These are phyloP conservation scores for Andricus grossulariae DNA, from an alignment of 1,140 invertebrate genomes.

Conservation along the genomic window DNA sequence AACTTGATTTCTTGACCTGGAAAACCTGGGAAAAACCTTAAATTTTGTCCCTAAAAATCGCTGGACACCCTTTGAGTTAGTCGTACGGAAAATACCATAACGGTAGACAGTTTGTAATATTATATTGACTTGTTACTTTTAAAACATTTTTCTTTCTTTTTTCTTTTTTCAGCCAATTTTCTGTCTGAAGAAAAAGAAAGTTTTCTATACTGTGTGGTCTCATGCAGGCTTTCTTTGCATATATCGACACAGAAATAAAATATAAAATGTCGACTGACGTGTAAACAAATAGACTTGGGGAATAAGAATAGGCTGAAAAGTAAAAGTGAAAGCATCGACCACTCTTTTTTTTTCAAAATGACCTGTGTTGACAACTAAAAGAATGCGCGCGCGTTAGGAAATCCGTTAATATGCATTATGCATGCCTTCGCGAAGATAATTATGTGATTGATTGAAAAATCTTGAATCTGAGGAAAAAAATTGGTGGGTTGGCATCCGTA, in stretches of 20 bases:
- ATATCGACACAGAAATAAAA: conserved; percentile 6
- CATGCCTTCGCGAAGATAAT: neutral
- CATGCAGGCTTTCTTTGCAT: conserved; percentile 18
- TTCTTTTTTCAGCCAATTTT: neutral
- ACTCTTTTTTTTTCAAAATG: conserved; percentile 12
- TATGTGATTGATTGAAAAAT: neutral
- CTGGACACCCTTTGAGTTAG: too few relatives aligned
- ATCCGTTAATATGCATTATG: neutral
- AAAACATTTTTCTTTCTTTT: neutral
- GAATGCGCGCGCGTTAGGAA: neutral
- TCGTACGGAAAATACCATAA: too few relatives aligned
- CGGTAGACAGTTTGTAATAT: too few relatives aligned
- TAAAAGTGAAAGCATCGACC: conserved; percentile 13
- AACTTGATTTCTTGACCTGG: too few relatives aligned
- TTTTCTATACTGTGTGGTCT: neutral
- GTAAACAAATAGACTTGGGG: conserved; percentile 16
- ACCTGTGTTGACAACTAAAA: neutral
- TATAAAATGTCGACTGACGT: conserved; percentile 24
- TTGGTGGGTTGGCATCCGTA: too few relatives aligned
- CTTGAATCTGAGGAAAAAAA: neutral
- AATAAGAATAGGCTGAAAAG: conserved; percentile 2
- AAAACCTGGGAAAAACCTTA: too few relatives aligned
- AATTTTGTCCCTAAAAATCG: too few relatives aligned
- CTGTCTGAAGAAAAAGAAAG: conserved; percentile 11
- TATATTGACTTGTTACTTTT: too few relatives aligned